Percentiles rank a stretch among this genome's conserved stretches.
Evolutionary conservation across 2,113 vertebrate species (phyloP).

Genomic region (Strigops habroptila): DNA sequence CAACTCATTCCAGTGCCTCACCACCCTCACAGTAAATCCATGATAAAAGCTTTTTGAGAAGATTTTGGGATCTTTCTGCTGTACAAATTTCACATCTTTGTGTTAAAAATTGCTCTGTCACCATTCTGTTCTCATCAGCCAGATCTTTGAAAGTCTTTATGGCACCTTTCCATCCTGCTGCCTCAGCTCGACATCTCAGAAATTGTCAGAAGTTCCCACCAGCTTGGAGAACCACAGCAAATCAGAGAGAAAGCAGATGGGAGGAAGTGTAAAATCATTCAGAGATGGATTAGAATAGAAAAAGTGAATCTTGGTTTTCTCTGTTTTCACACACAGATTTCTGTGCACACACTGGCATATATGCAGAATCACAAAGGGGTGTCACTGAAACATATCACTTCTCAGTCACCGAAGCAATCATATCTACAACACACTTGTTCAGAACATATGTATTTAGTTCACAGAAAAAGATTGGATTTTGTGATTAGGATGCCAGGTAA

Average conservation of each 20-base stretch:
- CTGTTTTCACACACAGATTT: background rate
- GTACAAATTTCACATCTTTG: background rate
- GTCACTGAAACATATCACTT: background rate
- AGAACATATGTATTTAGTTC: background rate
- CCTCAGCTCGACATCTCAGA: background rate
- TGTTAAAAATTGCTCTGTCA: background rate
- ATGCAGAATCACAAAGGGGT: background rate
- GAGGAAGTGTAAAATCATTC: background rate
- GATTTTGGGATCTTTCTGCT: background rate
- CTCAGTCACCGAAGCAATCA: background rate
- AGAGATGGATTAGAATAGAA: background rate
- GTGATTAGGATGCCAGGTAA: background rate
- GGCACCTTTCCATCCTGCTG: background rate
- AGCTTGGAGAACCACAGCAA: background rate
- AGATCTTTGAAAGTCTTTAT: background rate
- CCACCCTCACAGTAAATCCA: background rate
- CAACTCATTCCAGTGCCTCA: background rate
- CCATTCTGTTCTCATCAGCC: background rate
- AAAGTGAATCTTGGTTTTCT: background rate
- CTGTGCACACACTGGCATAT: rapidly evolving
- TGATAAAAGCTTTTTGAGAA: background rate
- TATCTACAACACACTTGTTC: background rate
- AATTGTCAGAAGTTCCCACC: background rate
- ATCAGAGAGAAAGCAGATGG: background rate
- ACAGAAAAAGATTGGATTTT: background rate